phyloP scores from a whole-genome alignment of 2,888 invertebrate species.

The Antitype chi region DNA sequence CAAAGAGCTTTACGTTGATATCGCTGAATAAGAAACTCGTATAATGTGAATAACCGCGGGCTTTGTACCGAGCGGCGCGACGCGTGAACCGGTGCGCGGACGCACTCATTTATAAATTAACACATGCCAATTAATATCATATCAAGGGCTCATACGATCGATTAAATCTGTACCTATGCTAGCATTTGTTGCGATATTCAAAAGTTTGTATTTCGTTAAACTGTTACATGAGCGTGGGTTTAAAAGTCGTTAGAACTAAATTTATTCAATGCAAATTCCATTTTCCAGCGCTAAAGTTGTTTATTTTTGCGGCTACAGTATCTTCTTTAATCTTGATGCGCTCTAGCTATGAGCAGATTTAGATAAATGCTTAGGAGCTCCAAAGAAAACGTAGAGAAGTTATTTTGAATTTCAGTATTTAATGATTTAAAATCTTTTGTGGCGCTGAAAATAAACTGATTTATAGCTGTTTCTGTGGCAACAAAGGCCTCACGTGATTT shows the following conservation, averaged over 20 bases:
- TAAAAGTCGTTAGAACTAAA: conserved; percentile 48
- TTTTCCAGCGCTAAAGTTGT: conserved; percentile 46
- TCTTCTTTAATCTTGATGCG: conserved; percentile 47
- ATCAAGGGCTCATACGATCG: conserved; percentile 8
- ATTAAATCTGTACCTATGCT: conserved; percentile 17
- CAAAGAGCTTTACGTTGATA: conserved; percentile 67
- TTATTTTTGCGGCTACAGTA: conserved; percentile 57
- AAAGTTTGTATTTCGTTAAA: conserved; percentile 25
- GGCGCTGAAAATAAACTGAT: conserved; percentile 30
- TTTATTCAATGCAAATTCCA: conserved; percentile 51
- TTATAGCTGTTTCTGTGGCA: conserved; percentile 30
- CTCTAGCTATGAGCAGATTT: conserved; percentile 37
- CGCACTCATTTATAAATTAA: conserved; percentile 31
- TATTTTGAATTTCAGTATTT: conserved; percentile 26
- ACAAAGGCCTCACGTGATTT: conserved; percentile 19
- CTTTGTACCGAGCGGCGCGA: conserved; percentile 61
- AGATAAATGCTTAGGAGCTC: conserved; percentile 33
- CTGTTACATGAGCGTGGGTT: conserved; percentile 37
- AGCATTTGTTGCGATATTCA: conserved; percentile 19
- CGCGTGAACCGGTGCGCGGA: conserved; percentile 36
- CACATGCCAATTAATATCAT: conserved; percentile 36
- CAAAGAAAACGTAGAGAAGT: conserved; percentile 6
- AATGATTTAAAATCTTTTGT: conserved; percentile 23
- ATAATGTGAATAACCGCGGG: conserved; percentile 52
- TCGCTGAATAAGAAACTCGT: conserved; percentile 62